Percentiles rank a stretch among this genome's conserved stretches.
Evolutionary conservation across 2,113 vertebrate genomes (phyloP).

Genomic region (Oreochromis spilurus): DNA sequence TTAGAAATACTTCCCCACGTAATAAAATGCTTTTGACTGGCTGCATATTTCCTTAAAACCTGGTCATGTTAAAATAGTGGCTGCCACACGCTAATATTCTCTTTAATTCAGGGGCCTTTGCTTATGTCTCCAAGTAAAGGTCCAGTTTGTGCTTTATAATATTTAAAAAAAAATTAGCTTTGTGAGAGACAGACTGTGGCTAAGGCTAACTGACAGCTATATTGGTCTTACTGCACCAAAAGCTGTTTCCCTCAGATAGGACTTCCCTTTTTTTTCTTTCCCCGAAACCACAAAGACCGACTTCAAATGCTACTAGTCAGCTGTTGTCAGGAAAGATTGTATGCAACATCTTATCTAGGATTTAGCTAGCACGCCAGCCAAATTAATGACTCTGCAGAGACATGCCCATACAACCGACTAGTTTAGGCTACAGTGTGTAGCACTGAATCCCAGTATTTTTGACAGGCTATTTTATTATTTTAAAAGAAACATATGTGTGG

Average conservation of each 20-base stretch:
- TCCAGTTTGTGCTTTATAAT: neutral
- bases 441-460: neutral
- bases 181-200: neutral
- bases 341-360: neutral
- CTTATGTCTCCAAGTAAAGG: neutral
- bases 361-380: neutral
- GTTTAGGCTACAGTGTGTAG: too few relatives aligned
- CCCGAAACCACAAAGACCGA: neutral
- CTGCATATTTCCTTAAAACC: neutral
- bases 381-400: neutral
- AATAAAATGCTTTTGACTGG: neutral
- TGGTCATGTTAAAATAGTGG: neutral
- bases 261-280: neutral
- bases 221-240: neutral
- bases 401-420: too few relatives aligned
- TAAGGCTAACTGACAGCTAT: neutral
- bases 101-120: neutral
- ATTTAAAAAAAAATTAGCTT: neutral
- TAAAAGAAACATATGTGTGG: neutral
- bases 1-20: neutral
- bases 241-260: neutral
- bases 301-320: neutral
- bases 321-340: neutral
- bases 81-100: neutral
- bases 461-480: neutral